Base-by-base conservation (phyloP, 1,140 invertebrate species). In the Zaprionus tsacasi region DNA sequence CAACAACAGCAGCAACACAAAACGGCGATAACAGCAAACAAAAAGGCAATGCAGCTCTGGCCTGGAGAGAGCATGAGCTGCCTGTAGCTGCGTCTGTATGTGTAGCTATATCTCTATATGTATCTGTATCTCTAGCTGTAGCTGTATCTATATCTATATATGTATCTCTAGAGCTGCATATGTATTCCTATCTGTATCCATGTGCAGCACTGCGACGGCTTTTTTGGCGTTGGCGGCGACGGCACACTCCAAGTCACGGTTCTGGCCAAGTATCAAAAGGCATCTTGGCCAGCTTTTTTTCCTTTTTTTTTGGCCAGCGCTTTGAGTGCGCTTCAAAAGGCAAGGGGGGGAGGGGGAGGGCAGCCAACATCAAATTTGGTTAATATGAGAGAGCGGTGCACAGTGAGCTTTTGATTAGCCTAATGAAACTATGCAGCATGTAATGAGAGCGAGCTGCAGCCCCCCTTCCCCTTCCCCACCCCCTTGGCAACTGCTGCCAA, bases 361-460 rank as follows among this genome's bases (percentile, higher is more conserved):
- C 13, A 15, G 50, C 36, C 66, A 74, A 50, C 85, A 75, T 85
- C 74, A 85, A 88, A 88, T 89, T 88, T 75, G 81, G 85, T 88
- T 88, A 88, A 88, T 88, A 88, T 83, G 68, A 66, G 68, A 66
- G 67, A 69, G 55, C 57, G 38, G 58, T 43, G 36, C 15, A 66
- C n/a, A 2, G 52, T 61, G 69, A 80, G 77, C 83, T 76, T 88
- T 88, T 88, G 83, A 88, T 88, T 88, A 88, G 85, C 70, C 80
- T 88, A 88, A 88, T 88, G 83, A 88, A 89, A 88, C 83, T 88
- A 88, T 88, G 85, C 85, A 54, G 63, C 71, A 79, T 25, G 13
- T 40, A 83, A 79, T 73, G 68, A 55, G 59, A 48, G 12, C 59
- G 25, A 15, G 25, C 43, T 40, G 4, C 13, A 21, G 7, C 50